Evolutionary conservation across 2,888 invertebrate species (phyloP), one percentile per base, ranked within the genome.

Genomic region (Teleogryllus oceanicus): DNA sequence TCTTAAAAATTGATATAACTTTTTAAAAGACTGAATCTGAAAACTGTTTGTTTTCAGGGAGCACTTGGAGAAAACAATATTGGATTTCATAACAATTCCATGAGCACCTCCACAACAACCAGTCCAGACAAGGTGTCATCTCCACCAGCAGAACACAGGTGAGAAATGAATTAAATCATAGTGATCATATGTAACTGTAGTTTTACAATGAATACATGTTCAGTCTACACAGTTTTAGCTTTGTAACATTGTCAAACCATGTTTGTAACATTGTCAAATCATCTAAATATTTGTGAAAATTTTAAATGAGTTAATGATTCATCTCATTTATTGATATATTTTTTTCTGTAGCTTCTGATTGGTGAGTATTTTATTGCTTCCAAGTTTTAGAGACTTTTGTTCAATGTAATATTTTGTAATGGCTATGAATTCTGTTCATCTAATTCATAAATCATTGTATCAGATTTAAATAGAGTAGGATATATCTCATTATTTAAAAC

Each of bases 51-150:
- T 50, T 87, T 87, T 82, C 87, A 90, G 90, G 90, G 89, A 84
- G 90, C 90, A 49, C 87, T 90, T 83, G 90, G 90, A 80, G 90
- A 90, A 84, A 89, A 88, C 84, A 89, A 89, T 84, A 87, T 90
- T 85, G 88, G 89, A 83, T 89, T 89, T 86, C 84, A 87, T 80
- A 87, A 86, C 84, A 87, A 87, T 83, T 86, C 87, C 78, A 87
- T 88, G 87, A 87, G 87, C 83, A 86, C 87, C 82, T 87, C 87
- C 83, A 87, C 87, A 82, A 86, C 87, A 77, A 87, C 87, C 82
- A 88, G 87, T 84, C 87, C 87, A n/a, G 87, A 87, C 84, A 88
- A 88, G 84, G 87, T 82, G 21, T 80, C 82, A 24, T 82, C 82
- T 74, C 82, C 83, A 37, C 77, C 80, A 10, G 76, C 76, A 24